Evolutionary conservation across 2,113 vertebrate species (phyloP), one percentile per base, ranked within the genome.

Genomic region (Poicephalus gulielmi): DNA sequence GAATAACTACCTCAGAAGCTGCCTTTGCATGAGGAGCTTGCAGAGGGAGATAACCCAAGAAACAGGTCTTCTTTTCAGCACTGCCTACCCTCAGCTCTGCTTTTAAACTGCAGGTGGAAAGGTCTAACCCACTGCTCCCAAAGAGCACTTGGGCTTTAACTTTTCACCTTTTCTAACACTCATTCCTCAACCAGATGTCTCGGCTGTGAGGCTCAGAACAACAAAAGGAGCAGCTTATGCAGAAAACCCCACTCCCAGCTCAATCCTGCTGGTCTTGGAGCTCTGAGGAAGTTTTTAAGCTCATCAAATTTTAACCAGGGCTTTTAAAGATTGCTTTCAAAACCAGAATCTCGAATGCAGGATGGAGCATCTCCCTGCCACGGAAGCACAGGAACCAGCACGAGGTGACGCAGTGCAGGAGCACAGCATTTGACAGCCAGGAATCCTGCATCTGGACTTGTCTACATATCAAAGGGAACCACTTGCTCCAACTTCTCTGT

Each of bases 391-490:
- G 73, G 80, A 91, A 85, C 17, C 44, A 28, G 89, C 46, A 30
- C 0, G 10, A 77, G 85, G 92, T 49, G 88, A 96, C 17, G 76
- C 96, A 96, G 79, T 80, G 90, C 96, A 95, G 90, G 82, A 90
- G 50, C 2, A 52, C 43, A n/a, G 37, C 55, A n/a, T 71, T 88
- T 83, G 64, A 92, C 85, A 90, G 94, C 68, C 83, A 86, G 59
- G 68, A 88, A 76, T 68, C 86, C 88, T 82, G 43, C 16, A 73
- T 66, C 85, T 35, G 0, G 1, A 43, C 93, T 74, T 77, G 71
- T 83, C 92, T 86, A 70, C 79, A 69, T 64, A 94, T 93, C 94
- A 95, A 95, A 96, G 86, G 76, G 85, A 96, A 83, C 35, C 13
- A 67, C 88, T 79, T 23, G 63, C 85, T 95, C 46, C 59, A 59